Conservation (phyloP, 2,797 vertebrate species). For the Potorous gilbertii region DNA sequence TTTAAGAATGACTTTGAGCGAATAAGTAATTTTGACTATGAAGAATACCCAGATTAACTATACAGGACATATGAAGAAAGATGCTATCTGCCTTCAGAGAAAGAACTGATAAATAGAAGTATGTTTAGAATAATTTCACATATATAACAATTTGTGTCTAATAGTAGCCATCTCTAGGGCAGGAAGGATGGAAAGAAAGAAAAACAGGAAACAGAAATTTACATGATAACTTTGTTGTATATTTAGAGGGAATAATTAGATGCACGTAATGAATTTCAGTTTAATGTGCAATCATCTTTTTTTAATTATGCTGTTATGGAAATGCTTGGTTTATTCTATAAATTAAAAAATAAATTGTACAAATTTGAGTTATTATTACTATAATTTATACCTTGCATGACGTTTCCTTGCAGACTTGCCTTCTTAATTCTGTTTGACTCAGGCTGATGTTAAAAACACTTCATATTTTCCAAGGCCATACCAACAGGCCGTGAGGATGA, state of each 20-base stretch:
- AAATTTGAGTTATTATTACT: background rate
- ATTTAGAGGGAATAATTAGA: background rate
- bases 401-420: background rate
- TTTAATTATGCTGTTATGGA: background rate
- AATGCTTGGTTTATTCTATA: background rate
- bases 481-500: background rate
- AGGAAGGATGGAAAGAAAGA: no score
- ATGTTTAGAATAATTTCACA: background rate
- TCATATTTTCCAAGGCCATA: background rate
- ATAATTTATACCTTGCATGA: background rate
- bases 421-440: background rate
- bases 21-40: background rate
- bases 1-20: background rate
- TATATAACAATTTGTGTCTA: background rate
- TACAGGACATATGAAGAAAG: background rate
- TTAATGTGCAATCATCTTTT: background rate
- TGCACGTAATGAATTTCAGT: background rate
- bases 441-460: background rate
- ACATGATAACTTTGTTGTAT: background rate
- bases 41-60: background rate
- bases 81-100: background rate
- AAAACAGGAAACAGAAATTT: background rate
- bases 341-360: background rate
- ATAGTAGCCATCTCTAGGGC: background rate
- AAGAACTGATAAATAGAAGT: background rate